phyloP scores from a whole-genome alignment of 2,888 invertebrate genomes.

The Tetrapedia diversipes region DNA sequence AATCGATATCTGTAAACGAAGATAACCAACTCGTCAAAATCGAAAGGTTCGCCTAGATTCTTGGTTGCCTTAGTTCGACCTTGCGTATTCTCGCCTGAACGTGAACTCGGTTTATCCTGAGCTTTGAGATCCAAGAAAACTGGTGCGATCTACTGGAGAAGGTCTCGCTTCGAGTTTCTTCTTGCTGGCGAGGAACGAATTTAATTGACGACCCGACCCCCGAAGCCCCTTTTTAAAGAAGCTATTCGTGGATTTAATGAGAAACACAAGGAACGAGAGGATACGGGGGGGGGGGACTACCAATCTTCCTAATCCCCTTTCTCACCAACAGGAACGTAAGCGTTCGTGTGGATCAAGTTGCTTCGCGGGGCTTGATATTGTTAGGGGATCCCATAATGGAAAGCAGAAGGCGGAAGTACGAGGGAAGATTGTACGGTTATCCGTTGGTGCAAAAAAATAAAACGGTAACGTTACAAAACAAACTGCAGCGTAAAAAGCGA shows the following conservation, averaged over 20 bases:
- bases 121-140: conserved; percentile 22
- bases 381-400: conserved; percentile 16
- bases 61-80: no score
- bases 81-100: conserved; percentile 14
- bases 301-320: conserved; percentile 15
- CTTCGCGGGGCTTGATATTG: conserved; percentile 26
- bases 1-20: no score
- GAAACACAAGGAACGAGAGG: conserved; percentile 47
- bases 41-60: no score
- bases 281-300: conserved; percentile 7
- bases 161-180: not conserved
- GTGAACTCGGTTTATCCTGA: no score
- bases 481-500: not conserved
- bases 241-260: conserved; percentile 62
- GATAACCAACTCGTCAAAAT: no score
- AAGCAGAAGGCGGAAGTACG: conserved; percentile 22
- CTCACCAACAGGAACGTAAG: conserved; percentile 1
- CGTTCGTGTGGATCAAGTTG: not conserved
- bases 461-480: no score
- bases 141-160: conserved; percentile 14
- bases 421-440: conserved; percentile 9
- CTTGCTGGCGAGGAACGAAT: conserved; percentile 10
- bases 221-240: conserved; percentile 43
- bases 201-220: conserved; percentile 54
- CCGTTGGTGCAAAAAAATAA: not conserved